phyloP scores from a whole-genome alignment of 2,888 invertebrate genomes.

The Atethmia centrago region DNA sequence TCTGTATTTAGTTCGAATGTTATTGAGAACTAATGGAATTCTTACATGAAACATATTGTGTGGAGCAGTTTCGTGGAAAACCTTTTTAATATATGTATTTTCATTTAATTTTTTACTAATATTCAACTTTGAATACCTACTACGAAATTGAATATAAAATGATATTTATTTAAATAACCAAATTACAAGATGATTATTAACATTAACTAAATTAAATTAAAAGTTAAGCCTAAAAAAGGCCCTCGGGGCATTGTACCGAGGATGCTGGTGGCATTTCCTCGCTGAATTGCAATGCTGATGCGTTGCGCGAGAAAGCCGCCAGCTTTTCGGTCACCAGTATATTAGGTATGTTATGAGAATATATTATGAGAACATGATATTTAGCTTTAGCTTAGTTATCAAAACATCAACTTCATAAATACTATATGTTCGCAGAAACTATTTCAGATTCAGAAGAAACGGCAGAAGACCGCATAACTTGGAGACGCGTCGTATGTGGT shows the following conservation, averaged over 20 bases:
- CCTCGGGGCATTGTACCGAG: no score
- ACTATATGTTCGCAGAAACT: neutral
- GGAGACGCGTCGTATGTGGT: no score
- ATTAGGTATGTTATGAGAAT: no score
- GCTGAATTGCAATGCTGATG: no score
- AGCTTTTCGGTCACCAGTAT: no score
- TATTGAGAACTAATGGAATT: neutral
- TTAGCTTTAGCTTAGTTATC: neutral
- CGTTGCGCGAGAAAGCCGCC: no score
- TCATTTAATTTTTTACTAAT: neutral
- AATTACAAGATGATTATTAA: no score
- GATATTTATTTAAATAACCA: no score
- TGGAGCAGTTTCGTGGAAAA: constrained; percentile 1
- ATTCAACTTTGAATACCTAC: neutral
- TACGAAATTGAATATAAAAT: neutral
- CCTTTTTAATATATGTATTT: neutral
- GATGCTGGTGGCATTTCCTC: no score
- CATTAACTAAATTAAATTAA: no score
- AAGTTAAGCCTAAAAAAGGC: no score
- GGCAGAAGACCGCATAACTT: no score
- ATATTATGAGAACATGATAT: neutral
- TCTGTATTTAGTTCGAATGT: neutral
- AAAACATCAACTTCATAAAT: neutral
- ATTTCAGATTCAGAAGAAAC: neutral
- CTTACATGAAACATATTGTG: neutral